Conservation (phyloP, 2,888 invertebrate genomes). For the Heliconius erato region DNA sequence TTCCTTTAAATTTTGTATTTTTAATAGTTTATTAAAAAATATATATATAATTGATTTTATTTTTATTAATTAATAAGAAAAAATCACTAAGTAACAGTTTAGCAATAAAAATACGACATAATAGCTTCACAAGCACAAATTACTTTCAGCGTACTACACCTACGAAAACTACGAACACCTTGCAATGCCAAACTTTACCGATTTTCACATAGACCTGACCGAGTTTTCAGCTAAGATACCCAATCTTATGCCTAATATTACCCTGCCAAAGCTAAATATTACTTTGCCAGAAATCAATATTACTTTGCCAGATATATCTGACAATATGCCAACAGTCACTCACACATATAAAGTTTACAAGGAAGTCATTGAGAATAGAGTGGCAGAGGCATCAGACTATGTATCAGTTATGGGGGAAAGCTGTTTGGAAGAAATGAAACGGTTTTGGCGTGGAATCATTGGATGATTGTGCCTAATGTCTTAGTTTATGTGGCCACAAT, state of each 20-base stretch:
- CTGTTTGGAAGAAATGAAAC: conserved; percentile 78
- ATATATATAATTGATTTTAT: background rate
- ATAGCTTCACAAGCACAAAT: conserved; percentile 26
- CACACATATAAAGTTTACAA: conserved; percentile 78
- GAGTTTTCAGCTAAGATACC: conserved; percentile 70
- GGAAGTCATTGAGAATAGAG: conserved; percentile 79
- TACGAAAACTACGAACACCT: conserved; percentile 79
- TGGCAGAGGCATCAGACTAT: conserved; percentile 83
- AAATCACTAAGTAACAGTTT: background rate
- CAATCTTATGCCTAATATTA: conserved; percentile 64
- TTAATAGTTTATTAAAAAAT: background rate
- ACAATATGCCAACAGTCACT: conserved; percentile 70
- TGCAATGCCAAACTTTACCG: conserved; percentile 79
- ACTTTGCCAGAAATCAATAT: conserved; percentile 58
- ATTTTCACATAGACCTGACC: conserved; percentile 75
- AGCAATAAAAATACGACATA: conserved; percentile 4
- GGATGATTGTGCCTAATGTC: conserved; percentile 61
- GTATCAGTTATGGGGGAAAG: conserved; percentile 82
- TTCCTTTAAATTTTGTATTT: background rate
- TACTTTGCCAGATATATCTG: conserved; percentile 67
- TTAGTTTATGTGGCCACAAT: conserved; percentile 27
- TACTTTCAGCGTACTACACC: conserved; percentile 64
- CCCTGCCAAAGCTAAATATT: conserved; percentile 63
- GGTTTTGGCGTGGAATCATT: conserved; percentile 73
- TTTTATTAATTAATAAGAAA: background rate